Evolutionary conservation across 2,888 invertebrate genomes (phyloP).

Genomic region (Papilio protenor): DNA sequence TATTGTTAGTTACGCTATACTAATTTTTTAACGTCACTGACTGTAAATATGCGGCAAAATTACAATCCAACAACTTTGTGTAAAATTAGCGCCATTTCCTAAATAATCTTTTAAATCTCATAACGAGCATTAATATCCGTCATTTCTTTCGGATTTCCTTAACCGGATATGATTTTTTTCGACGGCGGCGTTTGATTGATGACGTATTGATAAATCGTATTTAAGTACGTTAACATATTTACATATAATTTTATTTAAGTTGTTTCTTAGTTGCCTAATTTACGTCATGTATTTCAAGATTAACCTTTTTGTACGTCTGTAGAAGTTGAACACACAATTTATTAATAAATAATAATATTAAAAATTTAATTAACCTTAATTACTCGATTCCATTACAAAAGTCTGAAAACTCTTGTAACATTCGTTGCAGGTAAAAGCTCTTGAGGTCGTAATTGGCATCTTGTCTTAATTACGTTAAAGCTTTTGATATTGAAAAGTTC

Average conservation of each 20-base stretch:
- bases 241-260: neutral
- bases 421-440: slow-evolving; percentile 27
- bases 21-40: neutral
- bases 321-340: neutral
- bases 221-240: neutral
- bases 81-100: neutral
- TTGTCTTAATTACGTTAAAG: slow-evolving; percentile 30
- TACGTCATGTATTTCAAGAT: neutral
- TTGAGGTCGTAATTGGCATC: slow-evolving; percentile 19
- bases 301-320: neutral
- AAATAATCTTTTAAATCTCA: neutral
- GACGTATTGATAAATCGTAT: slow-evolving; percentile 11
- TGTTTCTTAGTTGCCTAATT: neutral
- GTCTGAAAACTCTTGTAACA: slow-evolving; percentile 7
- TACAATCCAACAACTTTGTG: neutral
- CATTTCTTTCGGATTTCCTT: slow-evolving; percentile 19
- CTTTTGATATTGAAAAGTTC: slow-evolving; percentile 24
- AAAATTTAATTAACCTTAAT: slow-evolving; percentile 7
- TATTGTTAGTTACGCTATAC: too few species aligned
- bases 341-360: neutral
- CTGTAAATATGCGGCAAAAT: neutral
- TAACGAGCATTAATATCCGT: neutral
- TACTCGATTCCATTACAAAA: slow-evolving; percentile 14
- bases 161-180: slow-evolving; percentile 25
- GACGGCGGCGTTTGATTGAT: slow-evolving; percentile 6